Evolutionary conservation across 2,797 vertebrate genomes (phyloP), one percentile per base, ranked within the genome.

Genomic region (Pogonophryne albipinna): DNA sequence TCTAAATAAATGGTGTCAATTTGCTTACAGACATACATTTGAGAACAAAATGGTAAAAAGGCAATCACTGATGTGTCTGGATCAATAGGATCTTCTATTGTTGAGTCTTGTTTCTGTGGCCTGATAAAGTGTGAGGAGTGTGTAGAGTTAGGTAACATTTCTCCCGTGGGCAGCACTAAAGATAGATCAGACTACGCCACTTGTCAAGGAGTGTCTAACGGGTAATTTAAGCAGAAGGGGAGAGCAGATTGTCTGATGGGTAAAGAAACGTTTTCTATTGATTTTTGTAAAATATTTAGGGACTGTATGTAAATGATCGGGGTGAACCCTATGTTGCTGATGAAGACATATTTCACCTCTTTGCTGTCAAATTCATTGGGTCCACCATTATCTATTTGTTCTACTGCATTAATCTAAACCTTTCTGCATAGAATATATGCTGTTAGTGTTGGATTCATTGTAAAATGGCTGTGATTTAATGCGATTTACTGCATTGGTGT

Each of bases 121-220:
- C 70, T 74, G 85, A 53, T 78, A 53, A 80, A 78, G 87, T 80
- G 79, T 76, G 74, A 71, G 76, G 62, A 79, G 72, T 65, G 79
- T 68, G 81, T 71, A 56, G 89, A 79, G 84, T 88, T 85, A 80
- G 89, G 86, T 84, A 88, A 91, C 66, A 42, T 72, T 67, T 85
- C 85, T 87, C 84, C 78, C 50, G 82, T 84, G 82, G 83, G 83
- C 76, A 78, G 86, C 53, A 75, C 91, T 93, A 93, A 93, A 93
- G 84, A 94, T 94, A 94, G 93, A 93, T 82, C 91, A 88, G 81
- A 90, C 87, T 86, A 80, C 63, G 76, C 58, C 84, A 88, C 88
- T 81, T 72, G 86, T 89, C 68, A 27, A 79, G 69, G 82, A 87
- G 85, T 9, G 82, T 80, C 84, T 78, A 38, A 73, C 79, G 57